Conservation (phyloP, 2,888 invertebrate genomes). For the Epiblema foenella region DNA sequence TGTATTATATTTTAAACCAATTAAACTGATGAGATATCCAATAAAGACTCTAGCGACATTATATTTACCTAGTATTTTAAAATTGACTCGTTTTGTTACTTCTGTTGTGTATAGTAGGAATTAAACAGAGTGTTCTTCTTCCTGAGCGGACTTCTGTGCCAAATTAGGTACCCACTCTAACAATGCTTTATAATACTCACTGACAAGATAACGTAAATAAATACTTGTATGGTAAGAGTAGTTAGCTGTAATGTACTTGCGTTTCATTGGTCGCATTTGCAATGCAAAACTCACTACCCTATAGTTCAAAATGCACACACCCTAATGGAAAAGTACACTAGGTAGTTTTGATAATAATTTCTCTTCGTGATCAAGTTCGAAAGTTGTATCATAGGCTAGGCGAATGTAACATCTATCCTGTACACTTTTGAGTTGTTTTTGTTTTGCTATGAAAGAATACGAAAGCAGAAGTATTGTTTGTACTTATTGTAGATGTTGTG, state of each 20-base stretch:
- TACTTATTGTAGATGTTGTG: slow-evolving; percentile 57
- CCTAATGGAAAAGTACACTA: slow-evolving; percentile 76
- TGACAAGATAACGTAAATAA: slow-evolving; percentile 67
- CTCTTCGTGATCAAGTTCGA: slow-evolving; percentile 83
- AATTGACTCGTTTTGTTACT: slow-evolving; percentile 41
- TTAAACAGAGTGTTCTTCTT: slow-evolving; percentile 46
- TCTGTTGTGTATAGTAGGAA: slow-evolving; percentile 40
- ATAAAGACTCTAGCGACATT: slow-evolving; percentile 43
- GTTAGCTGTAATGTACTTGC: slow-evolving; percentile 79
- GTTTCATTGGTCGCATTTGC: slow-evolving; percentile 75
- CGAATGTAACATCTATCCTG: slow-evolving; percentile 77
- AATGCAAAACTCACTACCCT: slow-evolving; percentile 75
- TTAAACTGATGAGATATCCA: slow-evolving; percentile 41
- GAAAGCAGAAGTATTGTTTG: slow-evolving; percentile 56
- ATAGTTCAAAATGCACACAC: slow-evolving; percentile 81
- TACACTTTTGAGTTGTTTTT: slow-evolving; percentile 63
- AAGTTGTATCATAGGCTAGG: slow-evolving; percentile 85
- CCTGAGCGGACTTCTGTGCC: slow-evolving; percentile 70
- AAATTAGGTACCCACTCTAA: slow-evolving; percentile 72
- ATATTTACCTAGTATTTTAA: slow-evolving; percentile 44
- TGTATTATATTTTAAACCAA: slow-evolving; percentile 35
- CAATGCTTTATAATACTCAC: slow-evolving; percentile 67
- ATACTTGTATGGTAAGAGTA: slow-evolving; percentile 70
- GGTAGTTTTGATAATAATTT: slow-evolving; percentile 84
- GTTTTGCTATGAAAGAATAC: slow-evolving; percentile 57